Evolutionary conservation across 2,797 vertebrate species (phyloP).

Genomic region (Euthynnus affinis): DNA sequence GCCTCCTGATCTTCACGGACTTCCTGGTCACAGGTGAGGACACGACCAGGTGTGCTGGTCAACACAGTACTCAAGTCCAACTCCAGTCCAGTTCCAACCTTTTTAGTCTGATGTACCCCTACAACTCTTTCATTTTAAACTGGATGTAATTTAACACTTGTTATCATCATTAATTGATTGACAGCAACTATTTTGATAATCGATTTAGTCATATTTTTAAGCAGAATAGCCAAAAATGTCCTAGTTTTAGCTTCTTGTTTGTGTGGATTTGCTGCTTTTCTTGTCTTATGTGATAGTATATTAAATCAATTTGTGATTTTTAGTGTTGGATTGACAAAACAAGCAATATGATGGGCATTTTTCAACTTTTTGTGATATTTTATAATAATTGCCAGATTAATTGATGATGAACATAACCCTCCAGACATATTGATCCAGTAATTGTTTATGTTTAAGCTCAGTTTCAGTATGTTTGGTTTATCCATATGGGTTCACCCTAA

Average conservation of each 20-base stretch:
- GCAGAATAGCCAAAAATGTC: neutral
- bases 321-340: neutral
- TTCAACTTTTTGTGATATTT: neutral
- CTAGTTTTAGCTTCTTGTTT: neutral
- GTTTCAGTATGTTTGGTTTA: too few relatives aligned
- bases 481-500: too few relatives aligned
- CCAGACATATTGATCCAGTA: neutral
- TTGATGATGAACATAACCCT: neutral
- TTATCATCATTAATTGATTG: neutral
- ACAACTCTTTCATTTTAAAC: neutral
- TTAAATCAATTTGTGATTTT: neutral
- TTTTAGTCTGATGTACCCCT: neutral
- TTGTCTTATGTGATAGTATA: neutral
- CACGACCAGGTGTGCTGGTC: neutral
- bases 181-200: neutral
- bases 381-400: neutral
- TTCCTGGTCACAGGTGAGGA: slow-evolving; percentile 82
- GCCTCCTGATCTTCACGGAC: slow-evolving; percentile 87
- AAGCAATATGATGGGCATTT: neutral
- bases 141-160: neutral
- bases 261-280: neutral
- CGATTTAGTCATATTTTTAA: neutral
- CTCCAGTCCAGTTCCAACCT: too few relatives aligned
- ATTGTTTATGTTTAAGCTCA: neutral
- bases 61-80: neutral